Evolutionary conservation across 2,797 vertebrate genomes (phyloP).

Genomic region (Remorina albescens): DNA sequence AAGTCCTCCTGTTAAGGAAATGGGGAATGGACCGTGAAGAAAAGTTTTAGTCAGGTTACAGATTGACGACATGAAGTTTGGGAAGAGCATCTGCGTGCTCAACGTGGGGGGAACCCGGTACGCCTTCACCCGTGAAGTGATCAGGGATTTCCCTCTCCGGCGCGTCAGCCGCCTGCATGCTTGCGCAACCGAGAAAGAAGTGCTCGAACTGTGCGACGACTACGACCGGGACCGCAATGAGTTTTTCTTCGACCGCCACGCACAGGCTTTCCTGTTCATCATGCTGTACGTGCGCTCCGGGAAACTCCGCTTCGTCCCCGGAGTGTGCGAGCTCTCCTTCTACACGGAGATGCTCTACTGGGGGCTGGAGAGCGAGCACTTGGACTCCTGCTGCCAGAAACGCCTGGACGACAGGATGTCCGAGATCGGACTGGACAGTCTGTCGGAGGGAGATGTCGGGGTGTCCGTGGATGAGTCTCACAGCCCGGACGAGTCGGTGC

Average conservation of each 20-base stretch:
- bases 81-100: slow-evolving; percentile 89
- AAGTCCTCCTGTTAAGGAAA: slow-evolving; percentile 48
- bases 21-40: slow-evolving; percentile 35
- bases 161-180: slow-evolving; percentile 95
- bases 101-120: slow-evolving; percentile 98
- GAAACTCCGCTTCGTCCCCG: slow-evolving; percentile 95
- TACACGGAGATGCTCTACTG: slow-evolving; percentile 99
- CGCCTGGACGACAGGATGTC: slow-evolving; percentile 98
- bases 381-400: slow-evolving; percentile 97
- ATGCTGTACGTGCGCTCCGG: slow-evolving; percentile 97
- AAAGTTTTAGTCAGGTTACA: slow-evolving; percentile 42
- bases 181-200: slow-evolving; percentile 96
- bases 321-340: slow-evolving; percentile 98
- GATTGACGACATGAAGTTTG: slow-evolving; percentile 85
- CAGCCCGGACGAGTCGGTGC: slow-evolving; percentile 57
- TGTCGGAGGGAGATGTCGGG: slow-evolving; percentile 85
- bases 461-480: slow-evolving; percentile 78
- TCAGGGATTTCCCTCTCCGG: slow-evolving; percentile 96
- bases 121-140: slow-evolving; percentile 94
- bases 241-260: slow-evolving; percentile 98
- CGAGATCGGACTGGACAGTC: slow-evolving; percentile 90
- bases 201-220: slow-evolving; percentile 97
- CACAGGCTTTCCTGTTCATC: slow-evolving; percentile 97
- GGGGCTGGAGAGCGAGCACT: slow-evolving; percentile 95
- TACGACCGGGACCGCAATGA: slow-evolving; percentile 97